Percentiles rank a stretch among this genome's conserved stretches.
Evolutionary conservation across 2,113 vertebrate genomes (phyloP).

Genomic region (Sturnira hondurensis): DNA sequence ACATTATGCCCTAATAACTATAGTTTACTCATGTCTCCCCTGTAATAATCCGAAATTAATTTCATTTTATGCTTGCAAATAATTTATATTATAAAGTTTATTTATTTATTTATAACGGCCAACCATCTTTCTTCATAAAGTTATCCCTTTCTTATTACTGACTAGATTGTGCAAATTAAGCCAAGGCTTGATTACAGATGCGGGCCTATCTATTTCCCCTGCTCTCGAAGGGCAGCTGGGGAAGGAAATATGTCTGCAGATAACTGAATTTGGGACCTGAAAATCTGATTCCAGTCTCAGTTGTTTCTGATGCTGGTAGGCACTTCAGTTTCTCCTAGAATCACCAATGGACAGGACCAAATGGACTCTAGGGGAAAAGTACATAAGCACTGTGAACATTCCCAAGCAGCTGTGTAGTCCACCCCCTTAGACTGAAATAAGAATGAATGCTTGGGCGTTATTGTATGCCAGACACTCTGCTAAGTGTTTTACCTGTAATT

Average conservation of each 20-base stretch:
- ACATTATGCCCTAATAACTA: slow-evolving; percentile 59
- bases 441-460: neutral
- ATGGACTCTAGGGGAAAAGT: fast-evolving
- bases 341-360: neutral
- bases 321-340: neutral
- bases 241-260: neutral
- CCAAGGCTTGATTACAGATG: neutral
- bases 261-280: neutral
- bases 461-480: neutral
- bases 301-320: neutral
- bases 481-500: neutral
- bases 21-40: slow-evolving; percentile 65
- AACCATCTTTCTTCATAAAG: slow-evolving; percentile 42
- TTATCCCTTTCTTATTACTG: slow-evolving; percentile 45
- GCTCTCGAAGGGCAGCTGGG: neutral
- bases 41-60: slow-evolving; percentile 70
- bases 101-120: slow-evolving; percentile 61
- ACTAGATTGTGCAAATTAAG: slow-evolving; percentile 29
- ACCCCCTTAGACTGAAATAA: neutral
- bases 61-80: slow-evolving; percentile 63
- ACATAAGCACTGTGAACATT: neutral
- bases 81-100: slow-evolving; percentile 31
- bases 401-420: neutral
- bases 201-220: neutral
- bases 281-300: neutral